Evolutionary conservation across 2,113 vertebrate species (phyloP).

Genomic region (Sceloporus undulatus): DNA sequence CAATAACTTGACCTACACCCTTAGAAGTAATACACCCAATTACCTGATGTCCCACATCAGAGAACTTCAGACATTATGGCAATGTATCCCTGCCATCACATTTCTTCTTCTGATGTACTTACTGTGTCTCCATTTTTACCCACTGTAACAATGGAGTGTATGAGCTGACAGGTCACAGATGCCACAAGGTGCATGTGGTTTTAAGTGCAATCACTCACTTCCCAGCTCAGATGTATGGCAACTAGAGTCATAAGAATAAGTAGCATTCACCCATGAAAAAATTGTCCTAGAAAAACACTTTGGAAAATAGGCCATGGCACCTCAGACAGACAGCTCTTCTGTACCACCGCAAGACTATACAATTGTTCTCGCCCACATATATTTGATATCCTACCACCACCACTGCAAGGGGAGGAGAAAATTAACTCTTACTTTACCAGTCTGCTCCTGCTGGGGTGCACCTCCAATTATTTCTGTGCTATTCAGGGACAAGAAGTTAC

Average conservation of each 20-base stretch:
- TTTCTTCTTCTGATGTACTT: background rate
- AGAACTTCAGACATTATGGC: too few species aligned
- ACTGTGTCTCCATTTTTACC: background rate
- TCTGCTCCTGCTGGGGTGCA: slow-evolving; percentile 92
- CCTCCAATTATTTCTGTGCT: slow-evolving; percentile 90
- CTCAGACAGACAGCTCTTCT: background rate
- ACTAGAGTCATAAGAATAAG: background rate
- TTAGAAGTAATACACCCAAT: background rate
- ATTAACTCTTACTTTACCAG: slow-evolving; percentile 88
- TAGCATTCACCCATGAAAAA: background rate
- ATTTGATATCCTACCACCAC: background rate
- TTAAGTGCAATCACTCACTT: background rate
- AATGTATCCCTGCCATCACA: background rate
- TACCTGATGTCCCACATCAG: background rate
- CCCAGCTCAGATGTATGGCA: background rate
- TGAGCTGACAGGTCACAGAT: background rate
- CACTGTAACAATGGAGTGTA: background rate
- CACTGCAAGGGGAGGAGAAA: background rate
- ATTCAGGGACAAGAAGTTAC: slow-evolving; percentile 82
- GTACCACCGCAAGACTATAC: slow-evolving; percentile 17
- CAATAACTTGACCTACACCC: background rate
- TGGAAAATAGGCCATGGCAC: background rate
- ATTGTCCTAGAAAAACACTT: background rate
- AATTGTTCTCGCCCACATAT: background rate
- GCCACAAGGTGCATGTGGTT: background rate